Base-by-base conservation (phyloP, 1,140 invertebrate genomes). In the Spodoptera frugiperda region DNA sequence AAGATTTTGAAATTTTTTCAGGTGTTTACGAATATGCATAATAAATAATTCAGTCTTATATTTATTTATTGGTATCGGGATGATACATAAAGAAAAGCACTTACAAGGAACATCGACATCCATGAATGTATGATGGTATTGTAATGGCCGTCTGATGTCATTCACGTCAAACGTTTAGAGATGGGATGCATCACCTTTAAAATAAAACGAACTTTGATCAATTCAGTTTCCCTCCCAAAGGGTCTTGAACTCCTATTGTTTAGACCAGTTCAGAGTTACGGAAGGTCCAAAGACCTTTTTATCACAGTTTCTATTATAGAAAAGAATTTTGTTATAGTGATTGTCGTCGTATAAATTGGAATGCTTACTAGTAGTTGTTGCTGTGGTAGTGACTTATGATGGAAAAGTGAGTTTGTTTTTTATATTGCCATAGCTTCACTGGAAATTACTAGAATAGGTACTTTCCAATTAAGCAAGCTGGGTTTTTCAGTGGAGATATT, bases 1-100 rank as follows among this genome's bases (percentile, higher is more conserved):
- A 72, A 72, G 68, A 44, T 72, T 72, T 55, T 21, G 33, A 57
- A 57, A 57, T 54, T 39, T 44, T 57, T 55, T 72, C 68, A 72
- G 68, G 68, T 72, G 68, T 51, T 44, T 15, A 57, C 51, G 30
- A 71, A 55, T 54, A 71, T 71, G 68, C 17, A 55, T 71, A 55
- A 71, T 71, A 53, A 12, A 55, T 71, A 55, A 71, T 71, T 55
- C 68, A 71, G 51, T 53, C 30, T 15, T 55, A 44, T 71, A 33
- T 71, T 39, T 48, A 44, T 33, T 57, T 65, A 44, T 10, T 44
- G 68, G 55, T 39, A 39, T 39, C 33, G 33, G 8, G 30, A 21
- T 46, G 55, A 71, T 71, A 71, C 51, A 71, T 71, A 46, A 71
- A 71, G 53, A 71, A 71, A 54, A 70, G 12, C 51, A 71, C 51